Evolutionary conservation across 2,797 vertebrate species (phyloP), one percentile per base, ranked within the genome.

Genomic region (Podarcis siculus): DNA sequence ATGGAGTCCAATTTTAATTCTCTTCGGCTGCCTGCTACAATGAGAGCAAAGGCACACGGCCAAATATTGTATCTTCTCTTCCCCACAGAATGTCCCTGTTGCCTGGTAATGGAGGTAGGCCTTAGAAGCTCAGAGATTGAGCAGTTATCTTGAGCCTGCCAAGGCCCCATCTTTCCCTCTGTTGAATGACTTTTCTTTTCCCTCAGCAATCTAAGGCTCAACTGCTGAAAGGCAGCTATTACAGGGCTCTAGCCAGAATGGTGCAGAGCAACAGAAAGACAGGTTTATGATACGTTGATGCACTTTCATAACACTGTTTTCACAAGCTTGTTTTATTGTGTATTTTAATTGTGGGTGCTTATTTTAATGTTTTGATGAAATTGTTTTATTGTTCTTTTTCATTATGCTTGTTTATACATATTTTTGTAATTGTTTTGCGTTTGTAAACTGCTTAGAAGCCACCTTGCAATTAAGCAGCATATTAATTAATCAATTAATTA

Each of bases 61-160:
- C 90, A 90, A 85, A 89, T 91, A 87, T 89, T 64, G 35, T 87
- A 84, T 88, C 89, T 94, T 90, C 85, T 92, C 30, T 71, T 72
- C 81, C 61, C 30, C 15, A 58, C 4, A 88, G 89, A 91, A 67
- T 10, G 3, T 23, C 83, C 80, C 71, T 92, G 37, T 82, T 94
- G 94, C 69, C 87, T 91, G 67, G 64, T 82, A 91, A 76, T 77
- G 58, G 1, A 91, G 37, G 35, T 90, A 90, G 88, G 78, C 72
- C 86, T 79, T 87, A 92, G 79, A 92, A 87, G 83, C 76, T 89
- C 55, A 92, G 88, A 89, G 92, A 76, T 86, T 87, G 77, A 86
- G 83, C 71, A 92, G 87, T 95, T 94, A 80, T 83, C 58, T 93
- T 87, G 82, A 87, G 79, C 10, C 61, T 90, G 66, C 66, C 83